phyloP scores from a whole-genome alignment of 2,113 vertebrate genomes.

The Neopipo cinnamomea region DNA sequence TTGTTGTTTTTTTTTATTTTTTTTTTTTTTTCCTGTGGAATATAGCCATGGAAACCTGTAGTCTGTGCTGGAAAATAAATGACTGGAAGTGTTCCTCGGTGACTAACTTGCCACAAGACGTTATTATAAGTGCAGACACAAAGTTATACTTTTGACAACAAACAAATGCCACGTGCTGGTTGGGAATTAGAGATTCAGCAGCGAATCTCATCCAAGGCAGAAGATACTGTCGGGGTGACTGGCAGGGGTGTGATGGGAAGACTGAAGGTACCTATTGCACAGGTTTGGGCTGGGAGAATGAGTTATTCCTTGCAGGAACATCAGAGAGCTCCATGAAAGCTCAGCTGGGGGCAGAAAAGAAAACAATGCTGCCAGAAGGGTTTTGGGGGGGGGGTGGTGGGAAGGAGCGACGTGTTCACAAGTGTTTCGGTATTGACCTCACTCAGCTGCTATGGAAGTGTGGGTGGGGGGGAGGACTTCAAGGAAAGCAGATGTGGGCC shows the following conservation, averaged over 20 bases:
- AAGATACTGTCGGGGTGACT: background rate
- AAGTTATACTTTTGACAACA: conserved; percentile 2
- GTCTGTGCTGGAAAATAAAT: conserved; percentile 20
- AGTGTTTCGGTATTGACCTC: background rate
- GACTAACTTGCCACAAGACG: background rate
- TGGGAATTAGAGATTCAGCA: background rate
- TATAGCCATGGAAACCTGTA: conserved; percentile 36
- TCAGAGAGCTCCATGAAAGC: background rate
- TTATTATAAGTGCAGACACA: background rate
- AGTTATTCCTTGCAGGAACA: background rate
- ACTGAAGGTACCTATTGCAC: background rate
- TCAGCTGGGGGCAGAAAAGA: background rate
- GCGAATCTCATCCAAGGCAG: fast-evolving
- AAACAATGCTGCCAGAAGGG: background rate
- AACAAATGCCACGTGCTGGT: background rate
- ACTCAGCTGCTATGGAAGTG: background rate
- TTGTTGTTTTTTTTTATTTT: background rate
- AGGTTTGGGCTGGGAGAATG: background rate
- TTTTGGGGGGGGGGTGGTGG: background rate
- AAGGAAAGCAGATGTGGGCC: background rate
- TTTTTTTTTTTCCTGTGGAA: background rate
- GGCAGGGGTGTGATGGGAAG: background rate
- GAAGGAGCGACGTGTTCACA: background rate
- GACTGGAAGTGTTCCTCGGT: background rate
- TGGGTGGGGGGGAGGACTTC: background rate